phyloP scores from a whole-genome alignment of 1,140 invertebrate genomes.

The Papilio polyxenes region DNA sequence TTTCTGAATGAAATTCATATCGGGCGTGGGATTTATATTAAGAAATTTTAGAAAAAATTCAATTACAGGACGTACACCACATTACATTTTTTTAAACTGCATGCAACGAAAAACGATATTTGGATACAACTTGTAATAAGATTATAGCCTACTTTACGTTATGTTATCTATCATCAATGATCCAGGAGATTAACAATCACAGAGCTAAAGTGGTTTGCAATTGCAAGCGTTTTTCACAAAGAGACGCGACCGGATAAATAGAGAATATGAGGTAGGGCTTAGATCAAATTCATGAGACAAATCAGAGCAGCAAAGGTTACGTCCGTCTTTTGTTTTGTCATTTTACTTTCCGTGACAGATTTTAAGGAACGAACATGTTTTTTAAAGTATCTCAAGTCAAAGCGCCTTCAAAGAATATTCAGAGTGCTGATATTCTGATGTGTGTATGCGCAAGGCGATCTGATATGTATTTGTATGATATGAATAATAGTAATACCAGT shows the following conservation, averaged over 20 bases:
- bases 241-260: no score
- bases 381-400: neutral
- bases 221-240: no score
- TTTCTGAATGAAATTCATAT: constrained; percentile 25
- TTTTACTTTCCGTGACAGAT: no score
- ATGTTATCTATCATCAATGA: no score
- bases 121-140: no score
- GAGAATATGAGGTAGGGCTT: no score
- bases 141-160: no score
- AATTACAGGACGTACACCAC: neutral
- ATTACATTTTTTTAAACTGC: neutral
- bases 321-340: neutral
- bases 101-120: no score
- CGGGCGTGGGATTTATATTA: constrained; percentile 4
- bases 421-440: neutral
- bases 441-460: neutral
- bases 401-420: neutral
- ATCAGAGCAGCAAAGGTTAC: neutral
- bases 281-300: no score
- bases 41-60: neutral
- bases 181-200: no score
- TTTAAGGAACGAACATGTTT: neutral
- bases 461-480: neutral
- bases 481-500: constrained; percentile 3
- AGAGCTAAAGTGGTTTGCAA: no score